phyloP scores from a whole-genome alignment of 2,888 invertebrate genomes.

The Ypsolopha scabrella region DNA sequence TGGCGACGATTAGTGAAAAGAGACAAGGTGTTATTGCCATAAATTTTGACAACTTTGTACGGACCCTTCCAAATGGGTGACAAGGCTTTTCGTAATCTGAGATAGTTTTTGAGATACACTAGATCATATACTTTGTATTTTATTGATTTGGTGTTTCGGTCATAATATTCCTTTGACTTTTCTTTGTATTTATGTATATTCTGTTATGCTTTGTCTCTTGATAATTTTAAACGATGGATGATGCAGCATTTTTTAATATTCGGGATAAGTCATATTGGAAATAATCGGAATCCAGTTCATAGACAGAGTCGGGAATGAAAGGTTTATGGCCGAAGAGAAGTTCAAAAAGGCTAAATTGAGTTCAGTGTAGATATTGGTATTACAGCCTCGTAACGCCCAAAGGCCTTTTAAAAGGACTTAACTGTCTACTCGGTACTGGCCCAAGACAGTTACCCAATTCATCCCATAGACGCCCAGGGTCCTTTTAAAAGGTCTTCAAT shows the following conservation, averaged over 20 bases:
- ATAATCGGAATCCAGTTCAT: background rate
- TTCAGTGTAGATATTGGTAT: no score
- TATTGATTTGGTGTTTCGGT: background rate
- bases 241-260: no score
- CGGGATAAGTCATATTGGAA: slow-evolving; percentile 6
- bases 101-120: slow-evolving; percentile 7
- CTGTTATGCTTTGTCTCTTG: background rate
- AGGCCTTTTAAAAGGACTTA: no score
- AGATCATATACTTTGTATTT: slow-evolving; percentile 7
- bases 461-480: no score
- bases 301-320: slow-evolving; percentile 2
- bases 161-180: slow-evolving; percentile 4
- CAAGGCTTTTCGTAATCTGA: slow-evolving; percentile 6
- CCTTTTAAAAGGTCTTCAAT: no score
- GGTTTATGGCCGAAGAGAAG: slow-evolving; percentile 4
- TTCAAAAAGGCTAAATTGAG: no score
- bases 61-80: slow-evolving; percentile 7
- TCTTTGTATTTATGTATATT: slow-evolving; percentile 1
- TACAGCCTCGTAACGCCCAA: no score
- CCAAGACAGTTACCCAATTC: no score
- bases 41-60: slow-evolving; percentile 2
- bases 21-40: background rate
- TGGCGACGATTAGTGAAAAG: slow-evolving; percentile 1
- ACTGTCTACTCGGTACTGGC: no score
- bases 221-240: background rate